Percentiles rank a stretch among this genome's conserved stretches.
These are phyloP conservation scores for Drosophila affinis DNA, from an alignment of 2,888 invertebrate species.

Conservation along the genomic window DNA sequence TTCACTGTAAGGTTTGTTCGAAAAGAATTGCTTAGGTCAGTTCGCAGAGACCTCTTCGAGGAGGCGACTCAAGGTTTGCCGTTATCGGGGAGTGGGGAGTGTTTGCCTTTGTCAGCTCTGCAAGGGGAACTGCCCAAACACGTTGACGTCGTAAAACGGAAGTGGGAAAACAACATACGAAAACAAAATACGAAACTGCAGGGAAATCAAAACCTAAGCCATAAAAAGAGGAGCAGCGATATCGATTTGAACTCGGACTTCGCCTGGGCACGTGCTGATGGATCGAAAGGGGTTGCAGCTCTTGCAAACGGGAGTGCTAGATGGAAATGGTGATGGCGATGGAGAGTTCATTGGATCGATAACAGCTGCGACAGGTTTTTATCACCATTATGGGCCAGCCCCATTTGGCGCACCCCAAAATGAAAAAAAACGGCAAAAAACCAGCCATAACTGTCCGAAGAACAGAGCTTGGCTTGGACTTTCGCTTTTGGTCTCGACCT, in stretches of 20 bases:
- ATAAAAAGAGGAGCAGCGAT: background rate
- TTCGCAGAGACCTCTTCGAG: background rate
- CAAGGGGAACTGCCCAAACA: slow-evolving; percentile 14
- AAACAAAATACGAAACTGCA: slow-evolving; percentile 19
- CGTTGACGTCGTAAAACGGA: slow-evolving; percentile 52
- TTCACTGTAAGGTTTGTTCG: slow-evolving; percentile 7
- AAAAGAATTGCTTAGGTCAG: slow-evolving; percentile 3
- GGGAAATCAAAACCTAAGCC: slow-evolving; percentile 11
- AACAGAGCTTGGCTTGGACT: slow-evolving; percentile 55
- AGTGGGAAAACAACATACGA: slow-evolving; percentile 41
- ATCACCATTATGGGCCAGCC: slow-evolving; percentile 9
- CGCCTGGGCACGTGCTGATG: slow-evolving; percentile 42
- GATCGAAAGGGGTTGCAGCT: background rate
- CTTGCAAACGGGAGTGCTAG: too few species aligned
- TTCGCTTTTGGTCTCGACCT: slow-evolving; percentile 67
- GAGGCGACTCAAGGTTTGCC: background rate
- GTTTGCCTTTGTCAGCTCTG: slow-evolving; percentile 7
- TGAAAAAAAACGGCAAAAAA: background rate
- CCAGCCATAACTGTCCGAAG: background rate
- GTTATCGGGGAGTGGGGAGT: slow-evolving; percentile 3
- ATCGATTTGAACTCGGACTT: slow-evolving; percentile 61
- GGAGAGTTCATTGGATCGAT: background rate
- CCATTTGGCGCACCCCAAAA: slow-evolving; percentile 42
- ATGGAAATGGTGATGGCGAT: too few species aligned
- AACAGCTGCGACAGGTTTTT: slow-evolving; percentile 48